phyloP scores from a whole-genome alignment of 2,113 vertebrate genomes.

The Chaenocephalus aceratus region DNA sequence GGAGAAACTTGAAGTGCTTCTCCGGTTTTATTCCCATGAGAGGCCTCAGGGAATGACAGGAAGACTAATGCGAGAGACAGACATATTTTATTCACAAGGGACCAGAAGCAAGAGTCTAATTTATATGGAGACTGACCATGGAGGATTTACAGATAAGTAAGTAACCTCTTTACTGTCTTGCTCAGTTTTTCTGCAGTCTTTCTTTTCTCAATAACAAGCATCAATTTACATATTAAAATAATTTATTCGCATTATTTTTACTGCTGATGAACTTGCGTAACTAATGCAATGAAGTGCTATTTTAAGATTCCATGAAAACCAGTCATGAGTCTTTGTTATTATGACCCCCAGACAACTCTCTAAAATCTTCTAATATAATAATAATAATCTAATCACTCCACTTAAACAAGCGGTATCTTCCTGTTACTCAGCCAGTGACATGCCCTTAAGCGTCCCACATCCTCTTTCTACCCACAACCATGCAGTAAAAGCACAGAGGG shows the following conservation, averaged over 20 bases:
- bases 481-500: slow-evolving; percentile 38
- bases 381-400: slow-evolving; percentile 40
- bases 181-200: neutral
- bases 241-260: neutral
- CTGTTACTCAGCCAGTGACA: slow-evolving; percentile 43
- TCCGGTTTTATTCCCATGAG: slow-evolving; percentile 29
- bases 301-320: neutral
- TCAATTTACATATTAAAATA: neutral
- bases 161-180: neutral
- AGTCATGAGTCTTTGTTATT: neutral
- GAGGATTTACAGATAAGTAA: slow-evolving; percentile 2
- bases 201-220: neutral
- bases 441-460: slow-evolving; percentile 31
- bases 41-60: slow-evolving; percentile 18
- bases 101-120: slow-evolving; percentile 12
- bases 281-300: neutral
- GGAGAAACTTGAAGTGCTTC: slow-evolving; percentile 17
- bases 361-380: neutral
- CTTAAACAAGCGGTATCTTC: slow-evolving; percentile 47
- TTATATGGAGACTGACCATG: slow-evolving; percentile 12
- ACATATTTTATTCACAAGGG: slow-evolving; percentile 43
- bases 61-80: slow-evolving; percentile 1
- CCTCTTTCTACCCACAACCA: slow-evolving; percentile 5
- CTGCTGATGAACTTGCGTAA: neutral
- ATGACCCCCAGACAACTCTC: neutral